Percentiles rank a stretch among this genome's conserved stretches.
Evolutionary conservation across 2,797 vertebrate genomes (phyloP).

Genomic region (Benthosema pterotum): DNA sequence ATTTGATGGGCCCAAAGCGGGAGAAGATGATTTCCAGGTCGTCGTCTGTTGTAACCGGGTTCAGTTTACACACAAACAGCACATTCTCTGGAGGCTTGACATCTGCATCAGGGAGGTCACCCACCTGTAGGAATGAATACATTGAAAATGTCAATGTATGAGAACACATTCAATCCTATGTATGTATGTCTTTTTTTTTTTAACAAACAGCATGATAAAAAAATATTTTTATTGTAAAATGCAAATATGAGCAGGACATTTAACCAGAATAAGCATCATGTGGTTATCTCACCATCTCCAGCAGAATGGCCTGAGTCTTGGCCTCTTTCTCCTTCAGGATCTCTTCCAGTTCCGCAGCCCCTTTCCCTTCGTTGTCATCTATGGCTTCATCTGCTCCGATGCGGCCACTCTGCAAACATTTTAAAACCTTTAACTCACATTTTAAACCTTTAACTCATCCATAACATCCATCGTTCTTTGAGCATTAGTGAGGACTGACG

Average conservation of each 20-base stretch:
- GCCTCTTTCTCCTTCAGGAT: constrained; percentile 93
- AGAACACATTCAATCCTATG: constrained; percentile 20
- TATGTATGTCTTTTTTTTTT: too few relatives aligned
- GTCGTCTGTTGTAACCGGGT: constrained; percentile 96
- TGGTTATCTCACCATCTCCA: constrained; percentile 90
- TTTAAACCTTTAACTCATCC: too few relatives aligned
- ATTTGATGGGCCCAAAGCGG: constrained; percentile 92
- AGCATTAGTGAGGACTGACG: too few relatives aligned
- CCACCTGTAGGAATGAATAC: constrained; percentile 80
- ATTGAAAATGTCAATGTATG: too few relatives aligned
- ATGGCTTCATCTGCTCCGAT: constrained; percentile 97
- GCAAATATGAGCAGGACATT: not conserved
- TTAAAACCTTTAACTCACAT: not conserved
- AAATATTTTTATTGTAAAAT: not conserved
- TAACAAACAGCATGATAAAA: not conserved
- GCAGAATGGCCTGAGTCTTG: constrained; percentile 93
- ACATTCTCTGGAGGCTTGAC: constrained; percentile 94
- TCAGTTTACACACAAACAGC: constrained; percentile 96
- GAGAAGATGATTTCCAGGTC: constrained; percentile 98
- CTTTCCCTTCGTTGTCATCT: constrained; percentile 87
- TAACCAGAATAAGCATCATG: not conserved
- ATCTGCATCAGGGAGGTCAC: constrained; percentile 94
- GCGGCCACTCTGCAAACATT: constrained; percentile 87
- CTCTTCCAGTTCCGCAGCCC: constrained; percentile 90
- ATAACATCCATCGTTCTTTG: too few relatives aligned